Conservation (phyloP, 2,797 vertebrate genomes). For the Neosalanx taihuensis region DNA sequence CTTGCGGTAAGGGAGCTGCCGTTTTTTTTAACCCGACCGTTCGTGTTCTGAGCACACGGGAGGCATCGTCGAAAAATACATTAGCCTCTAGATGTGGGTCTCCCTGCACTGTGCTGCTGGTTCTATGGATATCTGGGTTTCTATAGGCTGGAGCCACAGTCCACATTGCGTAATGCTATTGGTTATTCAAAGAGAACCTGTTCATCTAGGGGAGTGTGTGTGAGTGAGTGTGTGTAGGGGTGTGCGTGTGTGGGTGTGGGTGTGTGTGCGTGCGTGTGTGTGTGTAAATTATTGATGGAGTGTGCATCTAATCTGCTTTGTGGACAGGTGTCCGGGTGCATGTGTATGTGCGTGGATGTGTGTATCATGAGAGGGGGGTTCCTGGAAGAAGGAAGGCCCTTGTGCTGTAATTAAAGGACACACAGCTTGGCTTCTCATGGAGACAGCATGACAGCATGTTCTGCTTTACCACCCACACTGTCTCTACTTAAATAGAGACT, state of each 20-base stretch:
- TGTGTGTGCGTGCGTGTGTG: slow-evolving; percentile 28
- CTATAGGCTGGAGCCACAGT: slow-evolving; percentile 15
- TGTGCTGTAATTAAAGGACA: slow-evolving; percentile 60
- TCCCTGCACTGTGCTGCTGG: background rate
- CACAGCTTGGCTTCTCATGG: background rate
- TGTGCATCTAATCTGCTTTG: slow-evolving; percentile 66
- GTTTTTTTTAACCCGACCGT: slow-evolving; percentile 34
- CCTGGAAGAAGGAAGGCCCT: slow-evolving; percentile 3
- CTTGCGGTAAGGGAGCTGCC: slow-evolving; percentile 9
- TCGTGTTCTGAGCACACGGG: slow-evolving; percentile 26
- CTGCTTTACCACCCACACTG: slow-evolving; percentile 49
- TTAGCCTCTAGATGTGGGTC: slow-evolving; percentile 15
- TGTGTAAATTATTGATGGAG: slow-evolving; percentile 69
- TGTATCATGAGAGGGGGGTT: slow-evolving; percentile 27
- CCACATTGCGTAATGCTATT: slow-evolving; percentile 23
- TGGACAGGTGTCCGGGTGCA: slow-evolving; percentile 52
- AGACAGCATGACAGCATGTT: slow-evolving; percentile 21
- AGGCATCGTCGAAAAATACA: slow-evolving; percentile 15
- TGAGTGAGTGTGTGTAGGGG: background rate
- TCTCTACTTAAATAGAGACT: background rate
- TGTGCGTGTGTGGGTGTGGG: slow-evolving; percentile 22
- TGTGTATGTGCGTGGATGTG: slow-evolving; percentile 3
- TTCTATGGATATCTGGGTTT: slow-evolving; percentile 13
- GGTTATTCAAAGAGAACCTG: slow-evolving; percentile 30
- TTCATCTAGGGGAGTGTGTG: background rate